Conservation (phyloP, 2,888 invertebrate genomes). For the Hecatera dysodea region DNA sequence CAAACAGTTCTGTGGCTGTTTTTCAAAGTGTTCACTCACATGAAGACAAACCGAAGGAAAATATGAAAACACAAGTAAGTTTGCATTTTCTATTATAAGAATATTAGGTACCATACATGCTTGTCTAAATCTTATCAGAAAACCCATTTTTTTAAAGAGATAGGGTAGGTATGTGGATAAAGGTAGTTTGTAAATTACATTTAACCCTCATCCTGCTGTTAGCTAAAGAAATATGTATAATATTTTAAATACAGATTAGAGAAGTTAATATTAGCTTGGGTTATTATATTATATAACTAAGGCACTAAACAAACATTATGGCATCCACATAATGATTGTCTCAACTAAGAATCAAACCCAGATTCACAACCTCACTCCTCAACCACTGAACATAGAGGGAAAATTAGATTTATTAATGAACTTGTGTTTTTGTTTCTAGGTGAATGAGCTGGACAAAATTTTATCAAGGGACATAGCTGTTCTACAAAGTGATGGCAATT, state of each 20-base stretch:
- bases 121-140: not conserved
- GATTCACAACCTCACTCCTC: not conserved
- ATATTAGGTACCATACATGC: not conserved
- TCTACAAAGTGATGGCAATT: constrained; percentile 93
- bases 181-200: not conserved
- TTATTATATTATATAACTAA: not conserved
- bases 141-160: not conserved
- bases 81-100: not conserved
- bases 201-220: not conserved
- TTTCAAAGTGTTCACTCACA: constrained; percentile 91
- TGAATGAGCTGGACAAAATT: constrained; percentile 91
- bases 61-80: constrained; percentile 92
- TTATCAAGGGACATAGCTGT: constrained; percentile 90
- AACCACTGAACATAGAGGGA: constrained; percentile 15
- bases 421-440: constrained; percentile 78
- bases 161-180: not conserved
- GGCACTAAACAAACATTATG: no score
- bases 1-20: constrained; percentile 91
- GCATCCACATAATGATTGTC: not conserved
- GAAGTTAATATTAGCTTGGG: not conserved
- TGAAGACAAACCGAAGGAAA: constrained; percentile 78
- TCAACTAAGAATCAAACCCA: constrained; percentile 4
- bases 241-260: constrained; percentile 12
- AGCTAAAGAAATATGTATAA: constrained; percentile 4
- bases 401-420: not conserved